These are phyloP conservation scores for Glandiceps talaboti DNA, from an alignment of 53 echinoderm and acorn worm genomes.

Conservation along the genomic window DNA sequence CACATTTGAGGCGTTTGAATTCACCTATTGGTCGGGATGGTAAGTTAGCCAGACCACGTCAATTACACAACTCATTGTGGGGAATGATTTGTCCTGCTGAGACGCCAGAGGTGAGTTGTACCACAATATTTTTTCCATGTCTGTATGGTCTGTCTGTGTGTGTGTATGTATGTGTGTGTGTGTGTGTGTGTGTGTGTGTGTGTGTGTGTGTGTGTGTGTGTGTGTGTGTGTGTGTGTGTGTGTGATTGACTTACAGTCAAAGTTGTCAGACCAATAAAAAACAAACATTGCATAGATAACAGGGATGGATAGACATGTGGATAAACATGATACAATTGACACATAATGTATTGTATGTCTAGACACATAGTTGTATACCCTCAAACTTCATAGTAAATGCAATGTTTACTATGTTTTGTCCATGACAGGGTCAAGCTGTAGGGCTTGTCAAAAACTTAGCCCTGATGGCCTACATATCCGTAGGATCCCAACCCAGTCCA, in stretches of 20 bases:
- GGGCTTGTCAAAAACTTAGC: conserved; percentile 99
- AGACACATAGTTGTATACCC: no score
- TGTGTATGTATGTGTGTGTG: neutral
- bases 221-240: neutral
- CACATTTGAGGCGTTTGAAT: conserved; percentile 91
- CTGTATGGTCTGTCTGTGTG: neutral
- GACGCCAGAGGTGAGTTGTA: conserved; percentile 75
- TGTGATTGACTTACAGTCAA: no score
- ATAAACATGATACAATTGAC: no score
- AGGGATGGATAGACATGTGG: no score
- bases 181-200: neutral
- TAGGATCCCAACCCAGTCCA: conserved; percentile 91
- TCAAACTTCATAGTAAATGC: no score
- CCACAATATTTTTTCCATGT: neutral
- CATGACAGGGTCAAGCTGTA: conserved; percentile 84
- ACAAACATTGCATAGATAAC: no score
- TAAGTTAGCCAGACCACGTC: conserved; percentile 93
- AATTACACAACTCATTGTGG: conserved; percentile 97
- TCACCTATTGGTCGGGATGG: conserved; percentile 93
- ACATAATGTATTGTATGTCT: no score
- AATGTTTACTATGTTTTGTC: conserved; percentile 16
- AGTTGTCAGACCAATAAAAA: no score
- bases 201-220: neutral
- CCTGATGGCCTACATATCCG: conserved; percentile 96
- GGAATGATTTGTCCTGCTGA: conserved; percentile 99